Evolutionary conservation across 2,888 invertebrate species (phyloP).

Genomic region (Cosmorhoe ocellata): DNA sequence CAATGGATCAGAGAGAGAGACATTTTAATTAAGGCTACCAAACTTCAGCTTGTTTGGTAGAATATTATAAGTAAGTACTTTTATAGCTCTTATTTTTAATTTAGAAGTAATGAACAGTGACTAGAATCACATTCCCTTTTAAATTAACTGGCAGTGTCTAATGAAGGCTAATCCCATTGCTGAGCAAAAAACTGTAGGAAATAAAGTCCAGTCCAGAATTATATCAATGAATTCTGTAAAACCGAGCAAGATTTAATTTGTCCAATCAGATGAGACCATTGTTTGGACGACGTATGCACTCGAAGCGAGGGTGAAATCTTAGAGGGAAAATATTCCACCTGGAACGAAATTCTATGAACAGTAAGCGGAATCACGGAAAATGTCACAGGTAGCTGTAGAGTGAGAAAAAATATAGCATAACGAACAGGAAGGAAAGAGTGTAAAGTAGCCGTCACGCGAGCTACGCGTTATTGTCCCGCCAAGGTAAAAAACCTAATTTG

Average conservation of each 20-base stretch:
- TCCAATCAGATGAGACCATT: constrained; percentile 56
- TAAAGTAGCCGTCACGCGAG: constrained; percentile 4
- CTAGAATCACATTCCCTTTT: background rate
- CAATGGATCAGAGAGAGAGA: too few species aligned
- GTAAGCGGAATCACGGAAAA: background rate
- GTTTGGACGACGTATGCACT: constrained; percentile 53
- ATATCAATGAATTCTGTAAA: constrained; percentile 21
- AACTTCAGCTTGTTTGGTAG: too few species aligned
- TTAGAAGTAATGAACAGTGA: too few species aligned
- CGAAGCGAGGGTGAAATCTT: constrained; percentile 28
- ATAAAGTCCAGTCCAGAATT: constrained; percentile 17
- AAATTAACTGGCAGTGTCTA: background rate
- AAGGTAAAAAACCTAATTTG: constrained; percentile 56
- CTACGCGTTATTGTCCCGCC: constrained; percentile 7
- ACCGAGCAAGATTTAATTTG: constrained; percentile 54
- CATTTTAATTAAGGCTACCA: too few species aligned
- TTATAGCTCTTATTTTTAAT: too few species aligned
- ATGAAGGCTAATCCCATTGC: constrained; percentile 15
- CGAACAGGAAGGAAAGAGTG: background rate
- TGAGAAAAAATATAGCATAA: background rate
- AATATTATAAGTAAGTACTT: too few species aligned
- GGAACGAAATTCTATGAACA: background rate
- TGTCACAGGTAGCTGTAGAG: background rate
- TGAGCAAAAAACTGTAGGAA: constrained; percentile 5
- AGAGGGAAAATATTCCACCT: constrained; percentile 1